Base-by-base conservation (phyloP, 2,113 vertebrate genomes). In the Pheucticus melanocephalus region DNA sequence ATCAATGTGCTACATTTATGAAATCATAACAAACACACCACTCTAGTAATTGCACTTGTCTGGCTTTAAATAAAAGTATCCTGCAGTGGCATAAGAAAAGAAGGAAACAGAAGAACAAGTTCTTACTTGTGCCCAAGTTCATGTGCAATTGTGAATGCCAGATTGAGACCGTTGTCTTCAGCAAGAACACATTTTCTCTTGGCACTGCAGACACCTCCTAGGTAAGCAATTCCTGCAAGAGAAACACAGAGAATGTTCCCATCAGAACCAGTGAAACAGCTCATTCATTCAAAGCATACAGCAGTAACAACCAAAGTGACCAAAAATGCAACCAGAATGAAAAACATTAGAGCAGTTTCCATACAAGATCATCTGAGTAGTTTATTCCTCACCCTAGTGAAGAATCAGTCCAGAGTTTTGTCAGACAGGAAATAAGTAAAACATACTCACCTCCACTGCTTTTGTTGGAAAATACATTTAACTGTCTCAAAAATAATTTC, bases 41-140 rank as follows among this genome's bases (percentile, higher is more conserved):
- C 54, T 21, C 30, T 8, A 22, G 23, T 53, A 60, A 95, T 42
- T 85, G 79, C 57, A 48, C 28, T 57, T 71, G 35, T 40, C 57
- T 59, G 64, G 66, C 56, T 83, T 90, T 23, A 69, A 87, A 88
- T 23, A 18, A 18, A 91, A 76, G 50, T 23, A 64, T 14, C 33
- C 28, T 59, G 24, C 20, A 60, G 56, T 33, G 35, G 50, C 24
- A 44, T 6, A 35, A 70, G 64, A 17, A 75, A 72, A 83, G 72
- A 69, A 61, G 75, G 65, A 79, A 84, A 44, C 17, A 45, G 23
- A 68, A 73, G 40, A 27, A 63, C 35, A 69, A 77, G 48, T 42
- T 97, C 99, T 97, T 98, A 99, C 99, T 99, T 99, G 99, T 99
- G 99, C 82, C 99, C 99, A 60, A 99, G 98, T 94, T 99, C 99